These are phyloP conservation scores for Alexandromys fortis DNA, from an alignment of 2,113 vertebrate species.

Conservation along the genomic window DNA sequence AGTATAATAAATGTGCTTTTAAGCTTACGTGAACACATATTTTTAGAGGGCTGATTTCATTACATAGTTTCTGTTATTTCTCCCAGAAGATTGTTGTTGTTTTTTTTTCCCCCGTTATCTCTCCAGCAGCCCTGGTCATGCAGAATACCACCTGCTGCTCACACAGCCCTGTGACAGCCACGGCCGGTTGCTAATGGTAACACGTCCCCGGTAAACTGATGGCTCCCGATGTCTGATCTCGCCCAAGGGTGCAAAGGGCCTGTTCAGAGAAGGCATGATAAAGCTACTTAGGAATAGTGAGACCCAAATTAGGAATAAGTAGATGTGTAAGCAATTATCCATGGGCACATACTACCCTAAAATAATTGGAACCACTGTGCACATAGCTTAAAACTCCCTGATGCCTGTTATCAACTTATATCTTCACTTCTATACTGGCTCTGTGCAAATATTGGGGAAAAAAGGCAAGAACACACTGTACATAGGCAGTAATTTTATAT, in stretches of 20 bases:
- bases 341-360: slow-evolving; percentile 72
- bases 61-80: slow-evolving; percentile 72
- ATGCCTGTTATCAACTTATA: slow-evolving; percentile 29
- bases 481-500: background rate
- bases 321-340: slow-evolving; percentile 79
- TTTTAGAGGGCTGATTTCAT: slow-evolving; percentile 59
- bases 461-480: fast-evolving
- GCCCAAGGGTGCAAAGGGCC: slow-evolving; percentile 73
- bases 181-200: slow-evolving; percentile 78
- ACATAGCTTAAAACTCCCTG: slow-evolving; percentile 66
- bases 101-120: slow-evolving; percentile 58
- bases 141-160: slow-evolving; percentile 80
- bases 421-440: background rate
- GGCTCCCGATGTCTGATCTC: slow-evolving; percentile 72
- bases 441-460: background rate
- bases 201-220: slow-evolving; percentile 61
- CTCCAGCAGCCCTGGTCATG: slow-evolving; percentile 59
- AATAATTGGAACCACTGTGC: slow-evolving; percentile 81
- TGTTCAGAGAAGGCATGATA: slow-evolving; percentile 77
- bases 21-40: slow-evolving; percentile 55
- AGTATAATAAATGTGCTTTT: slow-evolving; percentile 64
- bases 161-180: slow-evolving; percentile 68
- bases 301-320: slow-evolving; percentile 75
- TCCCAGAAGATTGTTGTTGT: slow-evolving; percentile 65
- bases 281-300: slow-evolving; percentile 69